A percentile compares a stretch with the other conserved stretches of the same genome.
phyloP scores from a whole-genome alignment of 2,797 vertebrate genomes.

The Agapornis canus region DNA sequence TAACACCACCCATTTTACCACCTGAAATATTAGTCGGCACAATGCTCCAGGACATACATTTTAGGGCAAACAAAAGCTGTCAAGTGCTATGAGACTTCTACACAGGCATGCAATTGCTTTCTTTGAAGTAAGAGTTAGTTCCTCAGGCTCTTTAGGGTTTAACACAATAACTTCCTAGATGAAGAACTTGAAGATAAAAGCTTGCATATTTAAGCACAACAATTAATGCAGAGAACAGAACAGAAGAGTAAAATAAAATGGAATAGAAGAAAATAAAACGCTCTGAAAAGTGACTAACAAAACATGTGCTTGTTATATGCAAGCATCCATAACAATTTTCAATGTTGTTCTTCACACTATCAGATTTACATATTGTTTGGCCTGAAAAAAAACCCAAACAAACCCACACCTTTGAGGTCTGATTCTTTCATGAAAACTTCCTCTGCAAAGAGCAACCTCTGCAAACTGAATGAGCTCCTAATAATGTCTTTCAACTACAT shows the following conservation, averaged over 20 bases:
- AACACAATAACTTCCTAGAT: slow-evolving; percentile 20
- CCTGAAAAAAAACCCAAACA: background rate
- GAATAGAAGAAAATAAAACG: slow-evolving; percentile 24
- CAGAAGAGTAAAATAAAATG: background rate
- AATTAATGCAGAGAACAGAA: slow-evolving; percentile 12
- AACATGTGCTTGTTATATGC: background rate
- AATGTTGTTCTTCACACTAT: background rate
- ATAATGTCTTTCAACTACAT: background rate
- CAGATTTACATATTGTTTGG: background rate
- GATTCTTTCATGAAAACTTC: background rate
- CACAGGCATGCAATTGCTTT: slow-evolving; percentile 22
- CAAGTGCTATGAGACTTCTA: slow-evolving; percentile 24
- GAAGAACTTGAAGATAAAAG: background rate
- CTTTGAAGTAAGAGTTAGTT: slow-evolving; percentile 35
- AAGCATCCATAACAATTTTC: background rate
- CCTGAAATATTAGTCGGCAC: slow-evolving; percentile 18
- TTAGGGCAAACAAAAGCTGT: slow-evolving; percentile 50
- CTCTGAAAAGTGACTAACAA: background rate
- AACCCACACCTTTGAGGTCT: background rate
- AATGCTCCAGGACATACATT: slow-evolving; percentile 26
- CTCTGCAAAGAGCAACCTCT: background rate
- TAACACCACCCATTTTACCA: slow-evolving; percentile 22
- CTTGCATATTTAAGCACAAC: slow-evolving; percentile 6
- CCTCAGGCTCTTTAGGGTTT: slow-evolving; percentile 27
- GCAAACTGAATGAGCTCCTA: background rate